phyloP scores from a whole-genome alignment of 2,113 vertebrate species.

The Carassius carassius region DNA sequence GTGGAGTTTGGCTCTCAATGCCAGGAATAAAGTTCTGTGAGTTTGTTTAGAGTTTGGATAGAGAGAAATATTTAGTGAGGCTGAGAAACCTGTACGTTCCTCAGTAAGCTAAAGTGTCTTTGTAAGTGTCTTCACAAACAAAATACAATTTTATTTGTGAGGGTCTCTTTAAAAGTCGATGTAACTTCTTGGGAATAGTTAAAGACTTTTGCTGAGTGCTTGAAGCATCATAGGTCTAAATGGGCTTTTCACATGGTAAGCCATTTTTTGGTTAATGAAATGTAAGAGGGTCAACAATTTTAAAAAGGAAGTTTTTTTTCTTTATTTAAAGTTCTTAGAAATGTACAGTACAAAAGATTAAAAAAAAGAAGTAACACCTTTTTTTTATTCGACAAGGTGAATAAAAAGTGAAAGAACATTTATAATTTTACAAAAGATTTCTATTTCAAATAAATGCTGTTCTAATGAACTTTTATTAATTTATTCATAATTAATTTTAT shows the following conservation, averaged over 20 bases:
- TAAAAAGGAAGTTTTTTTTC: too few species aligned
- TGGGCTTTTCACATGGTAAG: not conserved
- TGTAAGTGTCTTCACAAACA: too few species aligned
- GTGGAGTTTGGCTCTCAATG: conserved; percentile 53
- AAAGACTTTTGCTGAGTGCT: not conserved
- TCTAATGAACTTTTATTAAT: not conserved
- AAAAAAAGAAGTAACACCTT: too few species aligned
- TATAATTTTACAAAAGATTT: not conserved
- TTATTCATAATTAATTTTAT: too few species aligned
- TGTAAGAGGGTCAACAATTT: not conserved
- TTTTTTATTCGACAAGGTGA: not conserved
- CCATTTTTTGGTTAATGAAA: too few species aligned
- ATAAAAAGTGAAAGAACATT: not conserved
- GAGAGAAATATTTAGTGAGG: conserved; percentile 1
- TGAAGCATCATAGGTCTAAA: not conserved
- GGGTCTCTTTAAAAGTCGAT: conserved; percentile 1
- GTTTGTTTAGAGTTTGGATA: conserved; percentile 12
- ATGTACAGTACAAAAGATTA: not conserved
- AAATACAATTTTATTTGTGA: not conserved
- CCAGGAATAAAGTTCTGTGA: conserved; percentile 16
- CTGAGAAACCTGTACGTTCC: not conserved
- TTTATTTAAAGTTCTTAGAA: not conserved
- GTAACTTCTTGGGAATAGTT: not conserved
- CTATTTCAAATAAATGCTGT: not conserved
- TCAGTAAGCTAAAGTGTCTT: not conserved